Evolutionary conservation across 2,797 vertebrate species (phyloP).

Genomic region (Artibeus jamaicensis): DNA sequence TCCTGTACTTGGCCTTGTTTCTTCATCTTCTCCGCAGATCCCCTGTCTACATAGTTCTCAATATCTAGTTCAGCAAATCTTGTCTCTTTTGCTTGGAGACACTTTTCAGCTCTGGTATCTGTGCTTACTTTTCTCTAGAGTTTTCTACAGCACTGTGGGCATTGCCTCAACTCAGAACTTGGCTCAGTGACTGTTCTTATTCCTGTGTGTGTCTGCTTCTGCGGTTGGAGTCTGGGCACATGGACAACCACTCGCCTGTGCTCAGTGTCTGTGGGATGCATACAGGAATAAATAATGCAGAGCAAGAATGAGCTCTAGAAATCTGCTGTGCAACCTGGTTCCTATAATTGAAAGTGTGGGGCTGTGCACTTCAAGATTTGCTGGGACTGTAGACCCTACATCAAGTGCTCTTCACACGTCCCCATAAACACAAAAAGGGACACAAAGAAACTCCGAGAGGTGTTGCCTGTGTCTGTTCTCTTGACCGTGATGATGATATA

Average conservation of each 20-base stretch:
- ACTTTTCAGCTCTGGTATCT: background rate
- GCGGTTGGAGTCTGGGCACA: background rate
- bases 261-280: background rate
- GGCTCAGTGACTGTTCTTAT: background rate
- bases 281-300: background rate
- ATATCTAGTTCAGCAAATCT: background rate
- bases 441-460: background rate
- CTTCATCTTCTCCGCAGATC: background rate
- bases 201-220: background rate
- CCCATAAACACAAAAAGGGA: background rate
- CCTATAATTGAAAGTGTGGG: background rate
- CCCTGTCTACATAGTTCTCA: background rate
- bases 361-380: background rate
- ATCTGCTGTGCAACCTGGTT: background rate
- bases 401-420: background rate
- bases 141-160: fast-evolving
- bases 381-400: background rate
- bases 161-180: background rate
- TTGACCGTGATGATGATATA: background rate
- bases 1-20: background rate
- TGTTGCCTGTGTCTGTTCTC: background rate
- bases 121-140: background rate
- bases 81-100: background rate
- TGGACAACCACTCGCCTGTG: no score
- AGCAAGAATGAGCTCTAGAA: background rate